These are phyloP conservation scores for Meiosimyza decipiens DNA, from an alignment of 2,888 invertebrate species.

Conservation along the genomic window DNA sequence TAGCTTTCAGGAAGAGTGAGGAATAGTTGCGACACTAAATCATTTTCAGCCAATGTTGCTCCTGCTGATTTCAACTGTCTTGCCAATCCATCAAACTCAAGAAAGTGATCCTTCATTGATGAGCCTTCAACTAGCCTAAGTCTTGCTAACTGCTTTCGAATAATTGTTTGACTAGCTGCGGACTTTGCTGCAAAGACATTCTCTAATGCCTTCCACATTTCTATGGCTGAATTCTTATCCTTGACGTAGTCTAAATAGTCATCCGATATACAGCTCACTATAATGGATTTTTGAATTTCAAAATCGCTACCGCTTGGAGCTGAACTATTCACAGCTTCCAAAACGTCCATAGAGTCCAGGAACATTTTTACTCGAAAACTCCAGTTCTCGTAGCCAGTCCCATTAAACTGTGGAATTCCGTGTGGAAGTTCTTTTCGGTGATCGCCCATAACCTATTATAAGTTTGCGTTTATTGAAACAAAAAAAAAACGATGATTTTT, in stretches of 20 bases:
- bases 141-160: conserved; percentile 6
- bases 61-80: neutral
- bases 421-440: conserved; percentile 1
- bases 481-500: too few species aligned
- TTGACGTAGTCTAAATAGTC: neutral
- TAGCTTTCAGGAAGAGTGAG: conserved; percentile 6
- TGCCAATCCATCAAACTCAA: neutral
- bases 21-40: conserved; percentile 1
- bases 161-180: conserved; percentile 8
- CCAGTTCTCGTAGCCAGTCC: conserved; percentile 13
- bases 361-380: conserved; percentile 22
- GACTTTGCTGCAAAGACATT: conserved; percentile 18
- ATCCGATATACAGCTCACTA: neutral
- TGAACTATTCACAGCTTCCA: conserved; percentile 19
- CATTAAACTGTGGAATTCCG: conserved; percentile 4
- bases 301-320: neutral
- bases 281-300: neutral
- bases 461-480: neutral
- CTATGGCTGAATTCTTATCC: neutral
- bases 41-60: conserved; percentile 5
- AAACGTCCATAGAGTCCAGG: conserved; percentile 10
- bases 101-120: conserved; percentile 5
- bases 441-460: conserved; percentile 1
- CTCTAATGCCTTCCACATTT: conserved; percentile 11
- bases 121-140: neutral